These are phyloP conservation scores for Sphyrna mokarran DNA, from an alignment of 2,113 vertebrate species.

Conservation along the genomic window DNA sequence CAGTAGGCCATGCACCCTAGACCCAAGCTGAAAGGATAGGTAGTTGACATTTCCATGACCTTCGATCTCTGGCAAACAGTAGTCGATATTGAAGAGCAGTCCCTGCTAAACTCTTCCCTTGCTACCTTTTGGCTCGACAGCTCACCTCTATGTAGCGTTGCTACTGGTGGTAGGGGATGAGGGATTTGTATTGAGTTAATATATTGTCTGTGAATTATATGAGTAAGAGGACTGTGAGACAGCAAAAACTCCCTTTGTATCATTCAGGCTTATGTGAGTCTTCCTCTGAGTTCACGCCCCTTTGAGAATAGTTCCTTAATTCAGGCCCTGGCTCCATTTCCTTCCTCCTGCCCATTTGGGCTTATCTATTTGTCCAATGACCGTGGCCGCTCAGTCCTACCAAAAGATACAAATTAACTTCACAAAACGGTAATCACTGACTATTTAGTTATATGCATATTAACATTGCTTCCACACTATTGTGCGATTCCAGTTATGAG, in stretches of 20 bases:
- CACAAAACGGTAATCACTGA: neutral
- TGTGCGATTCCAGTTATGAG: neutral
- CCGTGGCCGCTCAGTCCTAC: neutral
- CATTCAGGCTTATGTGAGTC: neutral
- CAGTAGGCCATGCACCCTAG: neutral
- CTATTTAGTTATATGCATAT: neutral
- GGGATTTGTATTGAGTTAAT: neutral
- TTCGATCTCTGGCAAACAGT: neutral
- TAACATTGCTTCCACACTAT: neutral
- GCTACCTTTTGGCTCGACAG: neutral
- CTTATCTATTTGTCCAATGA: neutral
- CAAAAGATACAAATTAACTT: neutral
- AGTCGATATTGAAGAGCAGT: neutral
- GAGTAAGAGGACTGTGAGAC: neutral
- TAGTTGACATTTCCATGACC: conserved; percentile 22
- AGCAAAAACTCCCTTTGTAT: neutral
- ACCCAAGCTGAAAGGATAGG: conserved; percentile 4
- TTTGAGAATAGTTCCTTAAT: conserved; percentile 2
- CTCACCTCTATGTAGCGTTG: neutral
- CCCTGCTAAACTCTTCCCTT: neutral
- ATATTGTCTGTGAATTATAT: neutral
- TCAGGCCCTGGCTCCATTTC: neutral
- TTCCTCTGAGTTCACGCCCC: neutral
- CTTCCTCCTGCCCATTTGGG: conserved; percentile 8
- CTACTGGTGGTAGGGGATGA: neutral